phyloP scores from a whole-genome alignment of 2,888 invertebrate species.

The Coecobrya sp. region DNA sequence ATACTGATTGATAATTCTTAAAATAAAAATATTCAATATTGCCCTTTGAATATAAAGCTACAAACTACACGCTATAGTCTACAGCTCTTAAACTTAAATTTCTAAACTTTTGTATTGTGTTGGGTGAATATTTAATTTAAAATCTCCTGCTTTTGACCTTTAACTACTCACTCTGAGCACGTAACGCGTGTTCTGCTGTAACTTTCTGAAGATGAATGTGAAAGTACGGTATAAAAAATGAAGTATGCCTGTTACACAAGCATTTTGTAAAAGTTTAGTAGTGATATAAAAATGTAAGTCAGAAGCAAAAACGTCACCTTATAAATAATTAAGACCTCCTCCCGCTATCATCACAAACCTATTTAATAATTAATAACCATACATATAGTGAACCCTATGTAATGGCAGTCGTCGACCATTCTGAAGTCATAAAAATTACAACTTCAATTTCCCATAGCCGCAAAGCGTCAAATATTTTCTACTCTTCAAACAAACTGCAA shows the following conservation, averaged over 20 bases:
- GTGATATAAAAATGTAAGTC: neutral
- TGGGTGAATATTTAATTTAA: too few species aligned
- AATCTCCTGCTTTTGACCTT: too few species aligned
- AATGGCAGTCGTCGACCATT: slow-evolving; percentile 9
- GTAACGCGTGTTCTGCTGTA: too few species aligned
- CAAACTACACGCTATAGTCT: too few species aligned
- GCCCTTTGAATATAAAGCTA: too few species aligned
- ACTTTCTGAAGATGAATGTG: too few species aligned
- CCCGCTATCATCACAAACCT: slow-evolving; percentile 1
- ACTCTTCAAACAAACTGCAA: neutral
- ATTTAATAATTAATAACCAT: slow-evolving; percentile 21
- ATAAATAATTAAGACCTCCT: slow-evolving; percentile 32
- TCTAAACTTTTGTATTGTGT: too few species aligned
- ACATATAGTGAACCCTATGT: neutral
- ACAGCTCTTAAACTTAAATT: too few species aligned
- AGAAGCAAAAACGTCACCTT: slow-evolving; percentile 34
- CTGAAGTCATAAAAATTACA: slow-evolving; percentile 36
- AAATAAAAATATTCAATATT: too few species aligned
- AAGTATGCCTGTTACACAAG: neutral
- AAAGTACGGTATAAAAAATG: neutral
- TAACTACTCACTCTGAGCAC: too few species aligned
- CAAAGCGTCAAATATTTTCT: neutral
- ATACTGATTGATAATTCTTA: too few species aligned
- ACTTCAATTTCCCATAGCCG: slow-evolving; percentile 28
- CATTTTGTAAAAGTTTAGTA: neutral